A percentile compares a stretch with the other conserved stretches of the same genome.
phyloP scores from a whole-genome alignment of 2,113 vertebrate genomes.

The Papio anubis region DNA sequence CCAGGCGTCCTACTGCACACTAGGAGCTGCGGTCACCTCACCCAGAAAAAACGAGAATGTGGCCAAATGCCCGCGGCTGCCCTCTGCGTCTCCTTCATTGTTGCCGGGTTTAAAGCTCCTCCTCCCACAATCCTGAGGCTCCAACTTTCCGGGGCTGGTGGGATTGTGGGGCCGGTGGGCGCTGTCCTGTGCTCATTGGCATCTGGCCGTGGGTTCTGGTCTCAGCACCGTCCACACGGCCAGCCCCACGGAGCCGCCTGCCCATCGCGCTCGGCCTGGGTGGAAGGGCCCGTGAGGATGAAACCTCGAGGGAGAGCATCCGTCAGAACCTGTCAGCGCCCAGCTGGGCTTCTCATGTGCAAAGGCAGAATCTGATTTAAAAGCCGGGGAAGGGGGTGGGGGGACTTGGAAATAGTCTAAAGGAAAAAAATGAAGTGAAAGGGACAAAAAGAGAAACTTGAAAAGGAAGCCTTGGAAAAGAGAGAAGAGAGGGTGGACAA shows the following conservation, averaged over 20 bases:
- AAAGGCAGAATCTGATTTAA: background rate
- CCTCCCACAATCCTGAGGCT: background rate
- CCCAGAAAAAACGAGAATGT: background rate
- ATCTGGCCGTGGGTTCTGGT: background rate
- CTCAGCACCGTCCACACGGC: rapidly evolving
- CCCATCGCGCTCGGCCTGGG: background rate
- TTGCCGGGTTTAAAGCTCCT: background rate
- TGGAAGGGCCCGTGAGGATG: background rate
- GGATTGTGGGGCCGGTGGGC: too few species aligned
- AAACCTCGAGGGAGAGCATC: background rate
- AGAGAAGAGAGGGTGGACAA: background rate
- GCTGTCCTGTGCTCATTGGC: background rate
- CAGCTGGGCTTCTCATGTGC: background rate
- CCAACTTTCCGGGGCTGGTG: background rate
- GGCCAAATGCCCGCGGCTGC: background rate
- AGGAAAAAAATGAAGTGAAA: background rate
- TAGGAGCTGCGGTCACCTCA: background rate
- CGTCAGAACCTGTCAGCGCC: background rate
- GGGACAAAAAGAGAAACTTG: background rate
- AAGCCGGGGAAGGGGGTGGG: background rate
- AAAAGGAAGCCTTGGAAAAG: background rate
- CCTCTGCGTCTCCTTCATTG: background rate
- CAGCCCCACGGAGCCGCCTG: background rate
- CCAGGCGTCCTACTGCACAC: background rate
- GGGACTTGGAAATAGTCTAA: background rate